phyloP scores from a whole-genome alignment of 2,797 vertebrate species.

The Brotula barbata region DNA sequence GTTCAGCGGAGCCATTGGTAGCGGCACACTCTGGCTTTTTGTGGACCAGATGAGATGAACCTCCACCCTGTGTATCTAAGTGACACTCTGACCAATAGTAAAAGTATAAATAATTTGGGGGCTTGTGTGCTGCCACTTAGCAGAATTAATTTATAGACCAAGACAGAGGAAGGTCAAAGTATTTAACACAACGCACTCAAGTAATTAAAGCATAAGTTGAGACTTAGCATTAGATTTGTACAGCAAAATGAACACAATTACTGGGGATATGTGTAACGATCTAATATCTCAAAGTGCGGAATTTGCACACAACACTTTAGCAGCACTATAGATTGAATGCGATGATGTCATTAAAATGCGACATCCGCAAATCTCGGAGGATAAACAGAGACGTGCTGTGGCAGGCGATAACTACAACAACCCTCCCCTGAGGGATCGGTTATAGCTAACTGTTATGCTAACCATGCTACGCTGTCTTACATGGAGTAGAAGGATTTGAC shows the following conservation, averaged over 20 bases:
- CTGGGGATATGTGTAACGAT: neutral
- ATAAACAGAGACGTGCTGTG: no score
- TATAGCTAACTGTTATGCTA: no score
- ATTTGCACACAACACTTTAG: no score
- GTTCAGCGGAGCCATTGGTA: constrained; percentile 78
- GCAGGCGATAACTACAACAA: no score
- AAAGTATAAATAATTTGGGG: constrained; percentile 78
- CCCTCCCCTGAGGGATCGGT: no score
- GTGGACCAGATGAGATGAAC: constrained; percentile 84
- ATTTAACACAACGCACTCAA: constrained; percentile 25
- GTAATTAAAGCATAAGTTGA: neutral
- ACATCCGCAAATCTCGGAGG: no score
- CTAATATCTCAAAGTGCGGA: neutral
- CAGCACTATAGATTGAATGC: no score
- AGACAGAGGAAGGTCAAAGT: constrained; percentile 37
- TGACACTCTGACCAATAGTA: constrained; percentile 74
- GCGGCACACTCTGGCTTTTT: constrained; percentile 83
- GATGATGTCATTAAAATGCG: no score
- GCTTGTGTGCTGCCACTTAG: constrained; percentile 75
- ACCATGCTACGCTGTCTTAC: no score
- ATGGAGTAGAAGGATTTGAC: no score
- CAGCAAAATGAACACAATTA: constrained; percentile 7
- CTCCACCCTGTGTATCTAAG: constrained; percentile 82
- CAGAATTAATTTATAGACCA: constrained; percentile 78
- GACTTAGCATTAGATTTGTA: constrained; percentile 13